phyloP scores from a whole-genome alignment of 2,113 vertebrate species.

The Natator depressus region DNA sequence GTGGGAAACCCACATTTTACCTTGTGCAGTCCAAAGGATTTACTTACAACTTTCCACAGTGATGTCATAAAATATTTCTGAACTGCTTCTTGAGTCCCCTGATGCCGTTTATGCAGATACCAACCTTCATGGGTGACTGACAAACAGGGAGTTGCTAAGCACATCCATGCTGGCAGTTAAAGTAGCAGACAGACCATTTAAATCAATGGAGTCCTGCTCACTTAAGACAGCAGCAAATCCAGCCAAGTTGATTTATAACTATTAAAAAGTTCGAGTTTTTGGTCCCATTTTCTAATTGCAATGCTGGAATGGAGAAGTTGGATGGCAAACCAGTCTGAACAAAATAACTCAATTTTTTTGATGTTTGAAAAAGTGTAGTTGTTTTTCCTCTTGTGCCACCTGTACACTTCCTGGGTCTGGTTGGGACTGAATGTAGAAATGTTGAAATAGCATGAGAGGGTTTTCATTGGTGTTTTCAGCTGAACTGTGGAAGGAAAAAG shows the following conservation, averaged over 20 bases:
- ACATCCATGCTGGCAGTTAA: not conserved
- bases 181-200: not conserved
- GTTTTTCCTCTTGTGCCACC: not conserved
- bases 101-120: not conserved
- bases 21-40: not conserved
- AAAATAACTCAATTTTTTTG: not conserved
- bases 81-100: not conserved
- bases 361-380: not conserved
- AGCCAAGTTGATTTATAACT: not conserved
- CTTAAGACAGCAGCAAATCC: not conserved
- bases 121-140: not conserved
- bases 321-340: not conserved
- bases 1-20: accelerated
- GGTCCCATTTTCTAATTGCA: not conserved
- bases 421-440: not conserved
- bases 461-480: not conserved
- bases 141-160: not conserved
- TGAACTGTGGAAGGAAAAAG: too few species aligned
- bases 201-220: not conserved
- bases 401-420: not conserved
- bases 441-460: not conserved
- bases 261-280: not conserved
- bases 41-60: not conserved
- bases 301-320: not conserved
- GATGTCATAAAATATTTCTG: not conserved